These are phyloP conservation scores for Calcarius lapponicus DNA, from an alignment of 2,797 vertebrate genomes.

Conservation along the genomic window DNA sequence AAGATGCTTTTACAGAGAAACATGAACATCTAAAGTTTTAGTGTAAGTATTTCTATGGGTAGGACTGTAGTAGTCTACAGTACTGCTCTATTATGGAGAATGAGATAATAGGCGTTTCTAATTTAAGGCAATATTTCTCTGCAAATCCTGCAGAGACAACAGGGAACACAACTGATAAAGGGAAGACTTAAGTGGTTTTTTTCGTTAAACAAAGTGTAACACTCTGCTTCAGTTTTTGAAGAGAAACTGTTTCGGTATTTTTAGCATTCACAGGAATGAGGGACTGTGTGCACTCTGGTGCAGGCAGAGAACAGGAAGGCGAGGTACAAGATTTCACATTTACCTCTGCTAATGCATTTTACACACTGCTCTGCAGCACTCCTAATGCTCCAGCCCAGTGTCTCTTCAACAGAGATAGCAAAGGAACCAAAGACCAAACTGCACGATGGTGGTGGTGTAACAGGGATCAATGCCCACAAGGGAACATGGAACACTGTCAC, in stretches of 20 bases:
- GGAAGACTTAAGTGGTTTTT: neutral
- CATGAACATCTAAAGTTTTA: neutral
- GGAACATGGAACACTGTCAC: accelerated
- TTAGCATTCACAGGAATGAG: neutral
- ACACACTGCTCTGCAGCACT: neutral
- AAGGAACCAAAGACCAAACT: neutral
- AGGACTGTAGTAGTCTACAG: neutral
- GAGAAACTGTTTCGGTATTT: neutral
- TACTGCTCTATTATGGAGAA: neutral
- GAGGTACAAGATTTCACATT: neutral
- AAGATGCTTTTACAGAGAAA: neutral
- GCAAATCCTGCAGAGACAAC: neutral
- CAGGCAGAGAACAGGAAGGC: neutral
- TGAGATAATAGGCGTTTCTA: neutral
- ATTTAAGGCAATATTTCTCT: neutral
- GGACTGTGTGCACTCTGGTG: neutral
- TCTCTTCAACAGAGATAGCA: neutral
- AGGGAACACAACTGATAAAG: neutral
- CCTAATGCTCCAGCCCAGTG: neutral
- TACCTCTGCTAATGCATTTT: neutral
- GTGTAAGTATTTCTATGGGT: neutral
- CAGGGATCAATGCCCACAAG: neutral
- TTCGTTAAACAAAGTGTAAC: neutral
- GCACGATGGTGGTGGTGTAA: neutral
- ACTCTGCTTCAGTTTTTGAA: neutral